phyloP scores from a whole-genome alignment of 2,113 vertebrate genomes.

The Psilopsiagon aurifrons region DNA sequence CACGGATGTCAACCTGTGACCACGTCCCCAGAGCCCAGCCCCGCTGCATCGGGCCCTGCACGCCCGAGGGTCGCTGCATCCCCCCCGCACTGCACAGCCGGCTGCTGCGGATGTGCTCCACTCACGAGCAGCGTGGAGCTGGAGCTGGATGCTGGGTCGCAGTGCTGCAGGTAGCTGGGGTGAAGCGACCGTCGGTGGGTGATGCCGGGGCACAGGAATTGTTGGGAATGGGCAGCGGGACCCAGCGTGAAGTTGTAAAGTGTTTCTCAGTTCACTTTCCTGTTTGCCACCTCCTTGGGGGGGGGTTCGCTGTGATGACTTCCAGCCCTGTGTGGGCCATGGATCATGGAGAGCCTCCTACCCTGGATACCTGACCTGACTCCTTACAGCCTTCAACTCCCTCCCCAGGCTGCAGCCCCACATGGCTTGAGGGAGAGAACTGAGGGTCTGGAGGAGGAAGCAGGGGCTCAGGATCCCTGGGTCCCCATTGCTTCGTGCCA shows the following conservation, averaged over 20 bases:
- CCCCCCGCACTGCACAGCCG: background rate
- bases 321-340: background rate
- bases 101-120: background rate
- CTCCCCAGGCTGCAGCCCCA: rapidly evolving
- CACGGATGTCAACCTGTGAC: constrained; percentile 78
- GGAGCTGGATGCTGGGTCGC: background rate
- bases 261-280: background rate
- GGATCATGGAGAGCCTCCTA: background rate
- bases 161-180: background rate
- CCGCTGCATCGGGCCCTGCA: background rate
- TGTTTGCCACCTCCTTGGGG: background rate
- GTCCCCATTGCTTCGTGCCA: background rate
- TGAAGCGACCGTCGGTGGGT: background rate
- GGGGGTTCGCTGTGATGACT: rapidly evolving
- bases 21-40: background rate
- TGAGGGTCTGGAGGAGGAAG: background rate
- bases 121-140: rapidly evolving
- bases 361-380: background rate
- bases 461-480: background rate
- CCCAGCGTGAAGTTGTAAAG: background rate
- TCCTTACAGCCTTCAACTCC: background rate
- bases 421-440: background rate
- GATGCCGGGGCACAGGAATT: background rate
- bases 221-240: background rate
- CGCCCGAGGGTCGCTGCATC: background rate